These are phyloP conservation scores for Atta cephalotes DNA, from an alignment of 1,140 invertebrate genomes.

Conservation along the genomic window DNA sequence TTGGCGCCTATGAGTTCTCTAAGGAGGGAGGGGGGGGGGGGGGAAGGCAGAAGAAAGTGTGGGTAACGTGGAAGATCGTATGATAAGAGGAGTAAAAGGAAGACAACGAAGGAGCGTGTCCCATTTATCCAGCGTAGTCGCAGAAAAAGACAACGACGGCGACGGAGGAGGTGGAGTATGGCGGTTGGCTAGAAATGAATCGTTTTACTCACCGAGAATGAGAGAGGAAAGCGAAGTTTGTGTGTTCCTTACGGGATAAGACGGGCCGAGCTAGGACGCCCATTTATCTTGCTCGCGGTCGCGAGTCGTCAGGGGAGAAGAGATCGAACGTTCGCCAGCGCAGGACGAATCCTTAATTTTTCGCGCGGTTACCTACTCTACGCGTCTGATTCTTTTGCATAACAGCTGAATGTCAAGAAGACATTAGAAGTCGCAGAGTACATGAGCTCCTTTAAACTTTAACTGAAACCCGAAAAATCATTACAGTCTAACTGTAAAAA, in stretches of 20 bases:
- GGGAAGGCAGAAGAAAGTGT: constrained; percentile 2
- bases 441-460: background rate
- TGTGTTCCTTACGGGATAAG: constrained; percentile 68
- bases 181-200: constrained; percentile 69
- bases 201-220: constrained; percentile 60
- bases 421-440: background rate
- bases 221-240: constrained; percentile 46
- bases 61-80: constrained; percentile 49
- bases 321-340: constrained; percentile 54
- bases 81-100: constrained; percentile 69
- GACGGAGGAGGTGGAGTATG: background rate
- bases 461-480: background rate
- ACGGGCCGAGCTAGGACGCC: constrained; percentile 34
- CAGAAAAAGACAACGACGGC: constrained; percentile 47
- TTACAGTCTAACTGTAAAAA: background rate
- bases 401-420: background rate
- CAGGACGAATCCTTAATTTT: constrained; percentile 62
- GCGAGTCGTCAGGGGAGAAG: constrained; percentile 53
- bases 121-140: constrained; percentile 68
- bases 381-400: background rate
- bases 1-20: constrained; percentile 49
- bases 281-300: constrained; percentile 70
- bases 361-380: constrained; percentile 16
- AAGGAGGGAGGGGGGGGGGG: background rate
- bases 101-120: constrained; percentile 52